A percentile compares a stretch with the other conserved stretches of the same genome.
These are phyloP conservation scores for Prunella himalayana DNA, from an alignment of 2,113 vertebrate genomes.

Conservation along the genomic window DNA sequence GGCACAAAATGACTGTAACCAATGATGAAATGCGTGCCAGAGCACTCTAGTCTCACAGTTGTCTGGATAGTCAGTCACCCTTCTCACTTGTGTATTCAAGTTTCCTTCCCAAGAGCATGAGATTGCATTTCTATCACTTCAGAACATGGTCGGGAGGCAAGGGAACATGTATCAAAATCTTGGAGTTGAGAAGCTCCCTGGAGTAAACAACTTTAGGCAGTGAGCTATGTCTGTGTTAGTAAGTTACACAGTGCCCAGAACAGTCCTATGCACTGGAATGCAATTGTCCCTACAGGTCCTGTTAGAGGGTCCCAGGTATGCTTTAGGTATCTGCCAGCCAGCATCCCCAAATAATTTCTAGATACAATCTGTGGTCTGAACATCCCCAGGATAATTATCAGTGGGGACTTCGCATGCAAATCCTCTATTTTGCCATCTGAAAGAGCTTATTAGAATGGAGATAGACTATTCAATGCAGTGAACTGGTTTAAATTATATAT, in stretches of 20 bases:
- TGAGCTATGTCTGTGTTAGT: background rate
- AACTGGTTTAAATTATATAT: background rate
- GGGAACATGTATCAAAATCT: background rate
- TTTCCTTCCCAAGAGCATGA: background rate
- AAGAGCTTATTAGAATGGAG: background rate
- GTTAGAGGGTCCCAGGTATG: background rate
- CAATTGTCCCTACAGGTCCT: background rate
- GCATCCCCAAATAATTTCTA: background rate
- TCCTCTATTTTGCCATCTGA: background rate
- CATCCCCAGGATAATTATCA: background rate
- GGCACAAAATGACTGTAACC: background rate
- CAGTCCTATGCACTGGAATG: background rate
- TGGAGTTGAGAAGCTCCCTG: background rate
- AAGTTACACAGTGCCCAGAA: background rate
- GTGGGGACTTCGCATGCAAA: background rate
- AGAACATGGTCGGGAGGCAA: background rate
- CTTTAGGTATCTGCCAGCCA: background rate
- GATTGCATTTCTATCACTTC: background rate
- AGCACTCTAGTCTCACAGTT: background rate
- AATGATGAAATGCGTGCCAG: background rate
- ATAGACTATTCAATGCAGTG: background rate
- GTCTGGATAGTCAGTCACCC: background rate
- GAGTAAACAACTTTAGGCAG: background rate
- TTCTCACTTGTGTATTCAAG: background rate
- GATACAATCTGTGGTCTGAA: background rate